A percentile compares a stretch with the other conserved stretches of the same genome.
These are phyloP conservation scores for Odontocolon sp. DNA, from an alignment of 2,888 invertebrate genomes.

Conservation along the genomic window DNA sequence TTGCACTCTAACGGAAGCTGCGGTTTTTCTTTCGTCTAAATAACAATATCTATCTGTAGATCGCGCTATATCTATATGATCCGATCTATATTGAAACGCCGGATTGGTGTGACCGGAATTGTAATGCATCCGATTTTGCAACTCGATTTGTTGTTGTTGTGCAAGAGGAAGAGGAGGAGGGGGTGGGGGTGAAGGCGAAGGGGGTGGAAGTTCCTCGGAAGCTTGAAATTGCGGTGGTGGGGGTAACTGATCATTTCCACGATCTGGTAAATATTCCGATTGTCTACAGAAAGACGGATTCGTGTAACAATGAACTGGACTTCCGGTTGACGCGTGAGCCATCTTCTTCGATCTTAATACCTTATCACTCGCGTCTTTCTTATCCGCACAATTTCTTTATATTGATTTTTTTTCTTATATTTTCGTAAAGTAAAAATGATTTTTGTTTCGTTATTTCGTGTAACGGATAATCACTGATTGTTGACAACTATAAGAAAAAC, in stretches of 20 bases:
- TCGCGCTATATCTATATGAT: slow-evolving; percentile 44
- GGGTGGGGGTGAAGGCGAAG: slow-evolving; percentile 73
- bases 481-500: slow-evolving; percentile 70
- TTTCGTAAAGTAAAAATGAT: neutral
- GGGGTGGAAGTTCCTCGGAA: slow-evolving; percentile 64
- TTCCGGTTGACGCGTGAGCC: slow-evolving; percentile 64
- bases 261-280: slow-evolving; percentile 85
- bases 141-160: slow-evolving; percentile 53
- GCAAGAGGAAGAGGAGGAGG: slow-evolving; percentile 70
- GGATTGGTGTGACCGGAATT: slow-evolving; percentile 73
- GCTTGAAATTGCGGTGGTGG: slow-evolving; percentile 76
- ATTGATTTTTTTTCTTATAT: neutral
- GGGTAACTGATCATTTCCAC: slow-evolving; percentile 79
- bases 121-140: slow-evolving; percentile 39
- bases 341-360: slow-evolving; percentile 44
- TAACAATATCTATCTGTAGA: slow-evolving; percentile 71
- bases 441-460: neutral
- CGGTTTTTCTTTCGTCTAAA: slow-evolving; percentile 64
- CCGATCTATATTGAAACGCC: slow-evolving; percentile 68
- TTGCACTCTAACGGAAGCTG: neutral
- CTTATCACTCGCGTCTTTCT: no score
- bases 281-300: slow-evolving; percentile 91
- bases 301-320: slow-evolving; percentile 84
- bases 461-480: slow-evolving; percentile 31
- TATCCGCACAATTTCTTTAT: no score